Evolutionary conservation across 2,888 invertebrate genomes (phyloP).

Genomic region (Patella depressa): DNA sequence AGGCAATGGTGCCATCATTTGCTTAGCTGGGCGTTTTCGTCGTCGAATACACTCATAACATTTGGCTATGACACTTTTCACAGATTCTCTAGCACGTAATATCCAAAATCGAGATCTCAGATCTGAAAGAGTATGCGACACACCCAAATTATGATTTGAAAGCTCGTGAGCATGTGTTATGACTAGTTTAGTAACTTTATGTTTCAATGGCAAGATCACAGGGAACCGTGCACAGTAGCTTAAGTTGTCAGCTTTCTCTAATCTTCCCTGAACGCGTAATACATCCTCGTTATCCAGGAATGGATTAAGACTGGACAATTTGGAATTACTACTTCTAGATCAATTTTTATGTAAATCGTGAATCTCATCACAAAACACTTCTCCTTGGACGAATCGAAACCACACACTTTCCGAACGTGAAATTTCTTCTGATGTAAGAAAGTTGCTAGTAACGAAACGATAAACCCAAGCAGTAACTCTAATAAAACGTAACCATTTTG

Average conservation of each 20-base stretch:
- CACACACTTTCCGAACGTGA: background rate
- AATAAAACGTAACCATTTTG: background rate
- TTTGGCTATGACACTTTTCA: conserved; percentile 6
- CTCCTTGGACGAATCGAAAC: background rate
- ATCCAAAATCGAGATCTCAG: conserved; percentile 30
- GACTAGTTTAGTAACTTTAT: conserved; percentile 23
- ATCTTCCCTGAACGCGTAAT: conserved; percentile 18
- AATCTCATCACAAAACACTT: background rate
- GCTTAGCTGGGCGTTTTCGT: conserved; percentile 13
- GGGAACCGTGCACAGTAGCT: conserved; percentile 20
- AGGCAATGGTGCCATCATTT: conserved; percentile 5
- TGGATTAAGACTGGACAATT: background rate
- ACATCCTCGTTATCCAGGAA: background rate
- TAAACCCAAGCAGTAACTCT: background rate
- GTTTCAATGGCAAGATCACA: conserved; percentile 28
- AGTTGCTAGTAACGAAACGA: background rate
- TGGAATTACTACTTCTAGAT: background rate
- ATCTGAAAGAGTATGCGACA: conserved; percentile 21
- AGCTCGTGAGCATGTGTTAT: background rate
- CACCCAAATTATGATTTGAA: conserved; percentile 20
- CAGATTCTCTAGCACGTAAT: conserved; percentile 22
- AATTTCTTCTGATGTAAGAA: background rate
- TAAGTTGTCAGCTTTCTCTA: conserved; percentile 21
- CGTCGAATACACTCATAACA: conserved; percentile 12
- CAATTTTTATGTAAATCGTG: background rate